Conservation (phyloP, 2,888 invertebrate genomes). For the Seladonia tumulorum region DNA sequence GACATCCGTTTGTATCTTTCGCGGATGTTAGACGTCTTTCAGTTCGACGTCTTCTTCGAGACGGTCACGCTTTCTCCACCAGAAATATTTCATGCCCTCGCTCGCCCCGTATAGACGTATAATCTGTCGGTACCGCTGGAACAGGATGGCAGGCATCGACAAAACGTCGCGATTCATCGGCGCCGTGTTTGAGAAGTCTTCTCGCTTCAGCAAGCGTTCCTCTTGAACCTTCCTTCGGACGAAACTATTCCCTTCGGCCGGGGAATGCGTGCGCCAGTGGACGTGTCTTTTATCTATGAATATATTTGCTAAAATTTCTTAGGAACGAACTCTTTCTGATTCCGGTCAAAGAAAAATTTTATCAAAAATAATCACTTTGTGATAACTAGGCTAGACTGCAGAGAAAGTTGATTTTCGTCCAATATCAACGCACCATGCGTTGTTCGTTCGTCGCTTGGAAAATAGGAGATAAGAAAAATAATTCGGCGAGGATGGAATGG, state of each 20-base stretch:
- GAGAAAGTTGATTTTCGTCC: too few relatives aligned
- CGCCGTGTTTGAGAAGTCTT: slow-evolving; percentile 34
- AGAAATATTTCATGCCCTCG: slow-evolving; percentile 43
- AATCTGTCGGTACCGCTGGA: slow-evolving; percentile 33
- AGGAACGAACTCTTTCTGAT: neutral
- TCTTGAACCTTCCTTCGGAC: neutral
- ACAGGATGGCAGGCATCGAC: slow-evolving; percentile 41
- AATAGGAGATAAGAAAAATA: neutral
- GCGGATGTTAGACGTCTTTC: slow-evolving; percentile 17
- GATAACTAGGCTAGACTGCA: too few relatives aligned
- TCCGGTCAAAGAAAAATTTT: neutral
- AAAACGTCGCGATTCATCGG: slow-evolving; percentile 56
- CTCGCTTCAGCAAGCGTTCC: slow-evolving; percentile 43
- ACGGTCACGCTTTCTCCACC: neutral
- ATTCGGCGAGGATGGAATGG: slow-evolving; percentile 14
- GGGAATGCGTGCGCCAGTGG: neutral
- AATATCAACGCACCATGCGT: too few relatives aligned
- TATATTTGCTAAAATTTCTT: neutral
- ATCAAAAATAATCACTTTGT: neutral
- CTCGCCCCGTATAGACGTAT: slow-evolving; percentile 18
- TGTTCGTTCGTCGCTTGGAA: neutral
- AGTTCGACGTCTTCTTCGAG: neutral
- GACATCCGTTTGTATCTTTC: neutral
- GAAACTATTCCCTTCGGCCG: slow-evolving; percentile 25
- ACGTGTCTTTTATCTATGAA: neutral